Evolutionary conservation across 2,888 invertebrate species (phyloP), one percentile per base, ranked within the genome.

Genomic region (Oasisia sp.): DNA sequence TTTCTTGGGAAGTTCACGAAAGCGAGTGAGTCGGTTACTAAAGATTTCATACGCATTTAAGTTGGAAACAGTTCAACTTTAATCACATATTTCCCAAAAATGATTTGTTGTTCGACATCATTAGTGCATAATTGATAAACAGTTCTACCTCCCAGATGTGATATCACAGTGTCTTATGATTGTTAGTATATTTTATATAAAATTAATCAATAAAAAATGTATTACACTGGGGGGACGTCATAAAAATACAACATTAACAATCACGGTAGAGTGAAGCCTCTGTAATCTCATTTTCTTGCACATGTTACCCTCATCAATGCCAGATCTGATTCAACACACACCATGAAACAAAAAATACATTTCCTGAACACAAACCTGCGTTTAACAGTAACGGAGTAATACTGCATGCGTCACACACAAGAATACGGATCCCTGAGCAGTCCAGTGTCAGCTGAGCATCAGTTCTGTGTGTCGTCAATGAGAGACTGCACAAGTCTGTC

Each of bases 401-500:
- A n/a, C 74, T 27, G 74, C 74, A 74, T 27, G 7, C 74, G 1
- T 74, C 27, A 74, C 19, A 7, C 27, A 74, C 19, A 7, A 27
- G n/a, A 74, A 74, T 74, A 27, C 74, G 27, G 74, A 74, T 74
- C 74, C 74, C 74, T 74, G 74, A 74, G 74, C 74, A 74, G 74
- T 74, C 74, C 19, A 14, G 14, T 74, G 19, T 74, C 27, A 27
- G 7, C 74, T 74, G 74, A 74, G 58, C 27, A 74, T 74, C 74
- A 74, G 27, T 74, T 19, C n/a, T 74, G 27, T n/a, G 74, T 74
- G 93, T 97, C 96, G 89, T 95, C 94, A 56, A 98, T 97, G 19
- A 99, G 97, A n/a, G 98, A 98, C 93, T 97, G 97, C 0, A 98
- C 98, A n/a, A 99, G 97, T 93, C 97, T 97, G 89, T 97, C 97